A percentile compares a stretch with the other conserved stretches of the same genome.
These are phyloP conservation scores for Phengaris arion DNA, from an alignment of 2,888 invertebrate species.

Conservation along the genomic window DNA sequence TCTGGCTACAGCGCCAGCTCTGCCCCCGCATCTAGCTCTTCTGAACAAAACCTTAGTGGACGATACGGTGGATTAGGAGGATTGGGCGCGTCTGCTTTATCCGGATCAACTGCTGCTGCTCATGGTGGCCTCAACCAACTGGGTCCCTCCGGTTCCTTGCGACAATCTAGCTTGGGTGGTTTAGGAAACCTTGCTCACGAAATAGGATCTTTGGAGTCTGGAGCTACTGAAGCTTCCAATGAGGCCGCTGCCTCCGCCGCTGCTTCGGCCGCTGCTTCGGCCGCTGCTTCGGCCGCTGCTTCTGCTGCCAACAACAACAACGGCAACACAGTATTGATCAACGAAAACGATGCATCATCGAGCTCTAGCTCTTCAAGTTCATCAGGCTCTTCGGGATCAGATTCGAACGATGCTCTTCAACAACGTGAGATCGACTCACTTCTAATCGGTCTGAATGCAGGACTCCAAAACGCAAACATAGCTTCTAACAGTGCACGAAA, in stretches of 20 bases:
- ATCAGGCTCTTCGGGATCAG: conserved; percentile 19
- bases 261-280: conserved; percentile 14
- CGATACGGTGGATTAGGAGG: background rate
- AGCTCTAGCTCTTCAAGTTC: background rate
- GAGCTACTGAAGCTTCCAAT: background rate
- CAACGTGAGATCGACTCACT: too few species aligned
- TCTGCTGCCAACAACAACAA: background rate
- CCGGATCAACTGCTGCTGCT: too few species aligned
- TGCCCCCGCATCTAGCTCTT: conserved; percentile 10
- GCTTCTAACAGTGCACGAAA: background rate
- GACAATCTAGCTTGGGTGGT: too few species aligned
- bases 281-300: background rate
- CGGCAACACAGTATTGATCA: background rate
- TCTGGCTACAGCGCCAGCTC: conserved; percentile 12
- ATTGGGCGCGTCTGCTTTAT: background rate
- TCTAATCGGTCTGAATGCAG: too few species aligned
- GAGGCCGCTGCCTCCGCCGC: conserved; percentile 2
- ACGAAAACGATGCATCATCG: conserved; percentile 5
- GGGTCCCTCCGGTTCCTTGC: too few species aligned
- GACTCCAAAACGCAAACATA: background rate
- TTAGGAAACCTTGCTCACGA: background rate
- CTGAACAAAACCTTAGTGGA: conserved; percentile 2
- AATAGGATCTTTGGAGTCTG: too few species aligned
- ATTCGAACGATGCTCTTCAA: background rate
- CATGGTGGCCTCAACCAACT: too few species aligned